Conservation (phyloP, 1,140 invertebrate genomes). For the Spodoptera litura region DNA sequence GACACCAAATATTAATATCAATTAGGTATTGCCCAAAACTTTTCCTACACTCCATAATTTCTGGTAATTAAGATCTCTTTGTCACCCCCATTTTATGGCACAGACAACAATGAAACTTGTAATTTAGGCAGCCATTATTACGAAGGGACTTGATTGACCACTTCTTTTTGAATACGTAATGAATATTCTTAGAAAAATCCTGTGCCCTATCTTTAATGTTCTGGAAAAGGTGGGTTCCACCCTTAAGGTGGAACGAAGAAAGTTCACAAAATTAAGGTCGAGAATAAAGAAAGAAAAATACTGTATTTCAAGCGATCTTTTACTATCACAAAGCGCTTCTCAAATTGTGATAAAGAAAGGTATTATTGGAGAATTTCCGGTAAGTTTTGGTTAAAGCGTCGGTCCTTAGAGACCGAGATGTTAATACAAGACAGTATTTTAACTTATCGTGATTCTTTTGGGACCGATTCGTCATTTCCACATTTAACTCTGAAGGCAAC, state of each 20-base stretch:
- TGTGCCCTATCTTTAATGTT: conserved; percentile 17
- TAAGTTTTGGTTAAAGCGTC: conserved; percentile 5
- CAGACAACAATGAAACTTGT: conserved; percentile 9
- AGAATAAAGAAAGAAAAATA: conserved; percentile 1
- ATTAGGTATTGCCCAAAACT: background rate
- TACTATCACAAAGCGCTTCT: background rate
- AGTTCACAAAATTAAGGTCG: background rate
- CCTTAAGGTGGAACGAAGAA: background rate
- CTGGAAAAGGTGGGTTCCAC: too few species aligned
- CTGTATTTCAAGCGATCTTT: background rate
- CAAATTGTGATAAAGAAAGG: conserved; percentile 14
- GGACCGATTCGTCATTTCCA: background rate
- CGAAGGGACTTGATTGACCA: conserved; percentile 15
- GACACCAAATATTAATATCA: conserved; percentile 30
- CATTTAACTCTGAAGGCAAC: background rate
- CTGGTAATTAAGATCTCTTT: conserved; percentile 25
- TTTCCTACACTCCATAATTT: background rate
- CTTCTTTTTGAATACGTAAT: conserved; percentile 17
- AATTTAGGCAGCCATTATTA: conserved; percentile 26
- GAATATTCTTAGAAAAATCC: conserved; percentile 2
- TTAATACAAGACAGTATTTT: conserved; percentile 18
- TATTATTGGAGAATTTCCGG: conserved; percentile 23
- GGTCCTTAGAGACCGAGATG: conserved; percentile 2
- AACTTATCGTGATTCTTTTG: background rate
- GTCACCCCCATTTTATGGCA: conserved; percentile 20